Evolutionary conservation across 2,888 invertebrate genomes (phyloP).

Genomic region (Axea sp.): DNA sequence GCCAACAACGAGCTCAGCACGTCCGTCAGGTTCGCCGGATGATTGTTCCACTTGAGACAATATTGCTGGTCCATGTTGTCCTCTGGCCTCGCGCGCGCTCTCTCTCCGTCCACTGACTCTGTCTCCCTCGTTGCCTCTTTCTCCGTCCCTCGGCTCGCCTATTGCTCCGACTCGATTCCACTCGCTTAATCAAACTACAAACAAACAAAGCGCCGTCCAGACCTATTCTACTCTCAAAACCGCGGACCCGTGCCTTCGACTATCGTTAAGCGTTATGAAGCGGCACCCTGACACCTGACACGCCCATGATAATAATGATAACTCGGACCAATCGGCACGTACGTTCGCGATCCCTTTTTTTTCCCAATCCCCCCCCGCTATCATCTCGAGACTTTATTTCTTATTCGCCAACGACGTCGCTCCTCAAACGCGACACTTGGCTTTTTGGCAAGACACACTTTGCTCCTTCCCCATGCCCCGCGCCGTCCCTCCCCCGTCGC

Average conservation of each 20-base stretch:
- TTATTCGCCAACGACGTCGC: no score
- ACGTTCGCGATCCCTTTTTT: slow-evolving; percentile 42
- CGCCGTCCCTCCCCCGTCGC: slow-evolving; percentile 11
- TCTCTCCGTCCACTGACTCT: slow-evolving; percentile 73
- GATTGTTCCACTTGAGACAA: slow-evolving; percentile 97
- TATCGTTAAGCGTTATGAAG: slow-evolving; percentile 8
- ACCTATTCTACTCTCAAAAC: background rate
- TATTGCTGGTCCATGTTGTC: slow-evolving; percentile 88
- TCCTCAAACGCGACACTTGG: no score
- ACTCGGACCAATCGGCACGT: slow-evolving; percentile 56
- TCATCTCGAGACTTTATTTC: slow-evolving; percentile 53
- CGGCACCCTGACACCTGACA: slow-evolving; percentile 65
- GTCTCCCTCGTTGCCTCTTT: slow-evolving; percentile 73
- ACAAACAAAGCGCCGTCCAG: slow-evolving; percentile 65
- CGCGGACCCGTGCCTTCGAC: background rate
- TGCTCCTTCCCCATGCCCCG: slow-evolving; percentile 32
- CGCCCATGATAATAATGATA: slow-evolving; percentile 9
- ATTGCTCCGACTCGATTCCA: slow-evolving; percentile 1
- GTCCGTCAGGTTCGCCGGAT: slow-evolving; percentile 94
- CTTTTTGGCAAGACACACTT: slow-evolving; percentile 36
- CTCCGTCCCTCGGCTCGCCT: slow-evolving; percentile 66
- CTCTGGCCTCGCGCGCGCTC: slow-evolving; percentile 67
- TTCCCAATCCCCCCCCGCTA: background rate
- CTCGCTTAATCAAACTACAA: slow-evolving; percentile 75
- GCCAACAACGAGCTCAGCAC: slow-evolving; percentile 92